Conservation (phyloP, 2,888 invertebrate species). For the Thymelicus lineola region DNA sequence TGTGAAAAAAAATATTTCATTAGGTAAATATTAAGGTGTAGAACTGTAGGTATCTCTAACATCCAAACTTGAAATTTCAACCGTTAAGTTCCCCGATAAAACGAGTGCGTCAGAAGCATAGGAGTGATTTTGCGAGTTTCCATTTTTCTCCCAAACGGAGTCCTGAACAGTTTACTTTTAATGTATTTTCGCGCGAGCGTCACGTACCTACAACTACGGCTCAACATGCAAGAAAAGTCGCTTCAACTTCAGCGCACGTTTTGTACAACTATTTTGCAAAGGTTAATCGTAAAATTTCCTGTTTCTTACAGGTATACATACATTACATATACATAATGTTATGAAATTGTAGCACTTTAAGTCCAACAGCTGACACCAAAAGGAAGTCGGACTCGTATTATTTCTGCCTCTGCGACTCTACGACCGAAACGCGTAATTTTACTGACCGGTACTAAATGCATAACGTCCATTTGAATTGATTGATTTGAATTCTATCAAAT, state of each 20-base stretch:
- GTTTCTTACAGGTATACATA: not conserved
- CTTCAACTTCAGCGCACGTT: slow-evolving; percentile 16
- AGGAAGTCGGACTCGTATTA: too few relatives aligned
- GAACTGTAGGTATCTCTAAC: too few relatives aligned
- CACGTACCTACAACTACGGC: slow-evolving; percentile 20
- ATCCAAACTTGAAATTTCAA: not conserved
- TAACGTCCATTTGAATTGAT: too few relatives aligned
- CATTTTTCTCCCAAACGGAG: not conserved
- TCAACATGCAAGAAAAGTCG: slow-evolving; percentile 7
- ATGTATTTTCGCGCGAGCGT: slow-evolving; percentile 12
- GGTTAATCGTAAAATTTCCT: slow-evolving; percentile 3
- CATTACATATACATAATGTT: too few relatives aligned
- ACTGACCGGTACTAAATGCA: too few relatives aligned
- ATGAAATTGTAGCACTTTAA: too few relatives aligned
- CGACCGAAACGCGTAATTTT: too few relatives aligned
- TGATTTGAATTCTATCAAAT: too few relatives aligned
- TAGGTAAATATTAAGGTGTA: too few relatives aligned
- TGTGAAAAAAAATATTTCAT: too few relatives aligned
- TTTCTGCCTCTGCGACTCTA: too few relatives aligned
- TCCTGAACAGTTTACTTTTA: slow-evolving; percentile 13
- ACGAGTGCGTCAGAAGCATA: not conserved
- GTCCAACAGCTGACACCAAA: too few relatives aligned
- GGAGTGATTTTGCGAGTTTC: not conserved
- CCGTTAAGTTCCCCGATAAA: not conserved
- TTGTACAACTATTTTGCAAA: not conserved